A percentile compares a stretch with the other conserved stretches of the same genome.
phyloP scores from a whole-genome alignment of 2,888 invertebrate species.

The Chaitophorus viminalis region DNA sequence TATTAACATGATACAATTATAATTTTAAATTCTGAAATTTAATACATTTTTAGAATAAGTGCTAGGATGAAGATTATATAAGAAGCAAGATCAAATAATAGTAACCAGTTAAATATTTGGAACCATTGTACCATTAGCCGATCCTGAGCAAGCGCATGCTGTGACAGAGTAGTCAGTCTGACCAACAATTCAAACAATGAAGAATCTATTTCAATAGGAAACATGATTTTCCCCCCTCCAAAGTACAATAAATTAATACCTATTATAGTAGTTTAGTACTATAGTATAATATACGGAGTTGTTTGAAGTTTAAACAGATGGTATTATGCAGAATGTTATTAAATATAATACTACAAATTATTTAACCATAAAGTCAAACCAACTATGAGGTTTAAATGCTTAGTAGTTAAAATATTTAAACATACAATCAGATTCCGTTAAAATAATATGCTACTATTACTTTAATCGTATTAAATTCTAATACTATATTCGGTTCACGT shows the following conservation, averaged over 20 bases:
- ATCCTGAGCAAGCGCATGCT: constrained; percentile 45
- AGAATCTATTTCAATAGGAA: constrained; percentile 57
- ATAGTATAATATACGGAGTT: constrained; percentile 10
- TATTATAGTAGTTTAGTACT: constrained; percentile 11
- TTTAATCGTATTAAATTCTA: too few species aligned
- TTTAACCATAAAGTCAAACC: constrained; percentile 23
- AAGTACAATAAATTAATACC: constrained; percentile 53
- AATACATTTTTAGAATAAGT: neutral
- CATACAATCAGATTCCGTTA: neutral
- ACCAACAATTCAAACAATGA: constrained; percentile 62
- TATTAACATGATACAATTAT: neutral
- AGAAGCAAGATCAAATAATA: constrained; percentile 14
- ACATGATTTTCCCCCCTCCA: constrained; percentile 52
- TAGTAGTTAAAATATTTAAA: constrained; percentile 19
- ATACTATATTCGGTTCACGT: too few species aligned
- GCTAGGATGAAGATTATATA: neutral
- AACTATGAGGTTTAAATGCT: neutral
- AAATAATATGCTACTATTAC: neutral
- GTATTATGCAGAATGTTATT: constrained; percentile 37
- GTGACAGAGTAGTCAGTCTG: constrained; percentile 60
- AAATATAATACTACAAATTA: constrained; percentile 35
- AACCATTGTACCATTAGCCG: constrained; percentile 53
- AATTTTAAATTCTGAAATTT: neutral
- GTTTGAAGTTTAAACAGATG: constrained; percentile 56
- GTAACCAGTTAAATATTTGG: constrained; percentile 54